A percentile compares a stretch with the other conserved stretches of the same genome.
phyloP scores from a whole-genome alignment of 2,888 invertebrate genomes.

The Sphecodes monilicornis region DNA sequence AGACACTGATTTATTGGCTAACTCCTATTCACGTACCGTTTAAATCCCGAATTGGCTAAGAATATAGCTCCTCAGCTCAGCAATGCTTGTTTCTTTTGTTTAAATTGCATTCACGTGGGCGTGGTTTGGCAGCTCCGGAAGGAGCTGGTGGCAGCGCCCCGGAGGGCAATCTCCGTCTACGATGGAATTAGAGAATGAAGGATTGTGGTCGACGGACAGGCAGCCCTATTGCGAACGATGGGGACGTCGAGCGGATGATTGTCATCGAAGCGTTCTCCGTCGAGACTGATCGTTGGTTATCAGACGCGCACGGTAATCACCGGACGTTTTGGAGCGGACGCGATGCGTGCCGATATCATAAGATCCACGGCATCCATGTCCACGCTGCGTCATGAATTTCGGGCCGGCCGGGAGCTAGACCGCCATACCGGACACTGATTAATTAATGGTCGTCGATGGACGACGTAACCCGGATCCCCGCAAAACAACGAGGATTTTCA shows the following conservation, averaged over 20 bases:
- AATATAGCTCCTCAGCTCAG: not conserved
- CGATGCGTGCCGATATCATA: slow-evolving; percentile 26
- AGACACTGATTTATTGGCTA: too few relatives aligned
- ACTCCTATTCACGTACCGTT: too few relatives aligned
- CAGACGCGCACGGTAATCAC: slow-evolving; percentile 46
- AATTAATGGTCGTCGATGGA: slow-evolving; percentile 13
- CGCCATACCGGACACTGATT: slow-evolving; percentile 4
- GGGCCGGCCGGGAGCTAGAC: not conserved
- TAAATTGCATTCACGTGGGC: not conserved
- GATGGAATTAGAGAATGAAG: not conserved
- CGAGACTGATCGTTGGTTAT: slow-evolving; percentile 46
- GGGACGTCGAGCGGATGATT: not conserved
- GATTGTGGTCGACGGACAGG: not conserved
- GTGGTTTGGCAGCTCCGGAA: not conserved
- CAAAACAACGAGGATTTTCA: not conserved
- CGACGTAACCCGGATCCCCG: not conserved
- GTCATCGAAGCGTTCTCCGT: not conserved
- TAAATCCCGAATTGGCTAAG: not conserved
- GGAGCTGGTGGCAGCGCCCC: not conserved
- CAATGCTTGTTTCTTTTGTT: not conserved
- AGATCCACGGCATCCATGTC: not conserved
- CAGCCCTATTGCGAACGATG: not conserved
- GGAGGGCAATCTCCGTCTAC: not conserved
- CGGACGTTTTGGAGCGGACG: slow-evolving; percentile 11
- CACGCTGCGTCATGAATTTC: not conserved